These are phyloP conservation scores for Myotis davidii DNA, from an alignment of 2,113 vertebrate genomes.

Conservation along the genomic window DNA sequence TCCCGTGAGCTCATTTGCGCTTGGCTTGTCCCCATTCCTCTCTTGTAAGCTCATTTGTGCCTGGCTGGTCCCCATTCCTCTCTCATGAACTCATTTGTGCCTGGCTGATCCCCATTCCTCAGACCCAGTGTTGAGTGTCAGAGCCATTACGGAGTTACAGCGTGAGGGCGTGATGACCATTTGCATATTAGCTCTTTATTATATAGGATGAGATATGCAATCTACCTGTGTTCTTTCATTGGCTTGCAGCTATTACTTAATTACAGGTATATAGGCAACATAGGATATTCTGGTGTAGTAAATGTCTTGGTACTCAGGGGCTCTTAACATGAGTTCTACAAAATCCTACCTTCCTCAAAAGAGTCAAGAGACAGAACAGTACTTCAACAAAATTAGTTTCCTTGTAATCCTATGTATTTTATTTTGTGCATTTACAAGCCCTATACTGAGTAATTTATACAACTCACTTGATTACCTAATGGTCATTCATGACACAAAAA, in stretches of 20 bases:
- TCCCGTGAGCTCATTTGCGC: too few relatives aligned
- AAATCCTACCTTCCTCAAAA: background rate
- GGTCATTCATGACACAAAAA: background rate
- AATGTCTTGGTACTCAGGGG: background rate
- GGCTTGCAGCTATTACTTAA: background rate
- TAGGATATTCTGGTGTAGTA: background rate
- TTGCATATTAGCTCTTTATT: too few relatives aligned
- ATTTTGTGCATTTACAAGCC: slow-evolving; percentile 34
- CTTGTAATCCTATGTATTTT: slow-evolving; percentile 20
- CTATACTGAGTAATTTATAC: background rate
- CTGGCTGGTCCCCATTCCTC: too few relatives aligned
- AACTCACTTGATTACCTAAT: background rate
- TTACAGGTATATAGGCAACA: background rate
- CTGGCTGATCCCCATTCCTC: too few relatives aligned
- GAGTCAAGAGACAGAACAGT: background rate
- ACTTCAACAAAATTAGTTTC: background rate
- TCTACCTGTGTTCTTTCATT: background rate
- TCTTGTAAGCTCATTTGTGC: too few relatives aligned
- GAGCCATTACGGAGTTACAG: too few relatives aligned
- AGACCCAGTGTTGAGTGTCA: too few relatives aligned
- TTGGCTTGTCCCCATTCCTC: too few relatives aligned
- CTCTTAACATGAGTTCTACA: background rate
- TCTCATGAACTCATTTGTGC: too few relatives aligned
- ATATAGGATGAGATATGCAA: background rate
- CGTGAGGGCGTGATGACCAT: too few relatives aligned